Base-by-base conservation (phyloP, 2,113 vertebrate species). In the Machaerirhynchus nigripectus region DNA sequence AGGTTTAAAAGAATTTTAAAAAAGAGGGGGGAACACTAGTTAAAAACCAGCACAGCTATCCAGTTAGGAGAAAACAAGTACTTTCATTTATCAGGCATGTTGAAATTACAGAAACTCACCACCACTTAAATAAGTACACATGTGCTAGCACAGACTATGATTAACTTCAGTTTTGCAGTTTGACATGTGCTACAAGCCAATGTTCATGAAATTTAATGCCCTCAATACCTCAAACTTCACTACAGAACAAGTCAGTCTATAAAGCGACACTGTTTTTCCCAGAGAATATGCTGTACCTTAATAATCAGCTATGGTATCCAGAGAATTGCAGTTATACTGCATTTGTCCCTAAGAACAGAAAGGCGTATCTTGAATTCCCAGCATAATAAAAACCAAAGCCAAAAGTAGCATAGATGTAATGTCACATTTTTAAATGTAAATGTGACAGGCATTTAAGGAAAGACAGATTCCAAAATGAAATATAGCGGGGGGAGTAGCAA, bases 401-500 rank as follows among this genome's bases (percentile, higher is more conserved):
- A 93, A 84, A 96, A 84, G 79, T 49, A 84, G 52, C 71, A 81
- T 23, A 94, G 81, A 78, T 65, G 30, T 79, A 93, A 81, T 88
- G 60, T 37, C 87, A 89, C n/a, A 71, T 84, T 96, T 96, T 93
- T 89, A 78, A 92, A 85, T 84, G 76, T 89, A 96, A 96, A 96
- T 94, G 76, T 74, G 69, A 87, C 85, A 96, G 44, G 33, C 88
- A 89, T 93, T 94, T 86, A 77, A 83, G 68, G 87, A 88, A 87
- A 85, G 64, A 80, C 56, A 84, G 64, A 94, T 92, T 88, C 90
- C 64, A 86, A 95, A 93, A 93, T 92, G 71, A 95, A 95, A 93
- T 90, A 92, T 20, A 94, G 90, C 23, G 0, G 16, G 30, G 44
- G 91, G 93, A 95, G 95, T 94, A 95, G 92, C 76, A 92, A 95